A percentile compares a stretch with the other conserved stretches of the same genome.
These are phyloP conservation scores for Corythornis vintsioides DNA, from an alignment of 2,113 vertebrate species.

Conservation along the genomic window DNA sequence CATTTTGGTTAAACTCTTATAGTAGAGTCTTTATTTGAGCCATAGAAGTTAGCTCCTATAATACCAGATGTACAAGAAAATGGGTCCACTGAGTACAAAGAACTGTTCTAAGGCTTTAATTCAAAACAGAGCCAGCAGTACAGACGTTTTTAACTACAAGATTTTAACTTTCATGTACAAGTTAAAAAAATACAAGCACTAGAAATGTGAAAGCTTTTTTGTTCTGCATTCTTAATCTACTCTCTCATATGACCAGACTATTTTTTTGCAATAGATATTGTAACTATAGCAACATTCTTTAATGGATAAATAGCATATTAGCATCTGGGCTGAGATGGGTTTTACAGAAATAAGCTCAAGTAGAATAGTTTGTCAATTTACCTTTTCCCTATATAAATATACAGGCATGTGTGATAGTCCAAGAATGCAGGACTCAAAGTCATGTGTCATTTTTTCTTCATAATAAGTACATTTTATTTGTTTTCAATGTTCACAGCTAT, in stretches of 20 bases:
- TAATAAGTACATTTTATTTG: constrained; percentile 5
- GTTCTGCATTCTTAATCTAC: constrained; percentile 24
- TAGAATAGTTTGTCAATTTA: constrained; percentile 16
- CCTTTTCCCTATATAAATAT: not conserved
- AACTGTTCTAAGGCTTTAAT: not conserved
- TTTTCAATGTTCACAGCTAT: not conserved
- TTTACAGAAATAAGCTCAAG: constrained; percentile 37
- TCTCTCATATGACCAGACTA: constrained; percentile 31
- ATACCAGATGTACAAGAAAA: not conserved
- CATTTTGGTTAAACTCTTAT: not conserved
- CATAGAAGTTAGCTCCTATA: not conserved
- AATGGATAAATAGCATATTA: constrained; percentile 56
- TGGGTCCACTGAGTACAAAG: not conserved
- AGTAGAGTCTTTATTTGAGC: not conserved
- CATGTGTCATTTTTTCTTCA: not conserved
- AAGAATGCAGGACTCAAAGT: not conserved
- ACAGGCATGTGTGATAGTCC: not conserved
- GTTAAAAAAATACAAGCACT: constrained; percentile 6
- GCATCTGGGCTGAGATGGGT: not conserved
- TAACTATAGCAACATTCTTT: constrained; percentile 67
- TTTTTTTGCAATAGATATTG: constrained; percentile 57
- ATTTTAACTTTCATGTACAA: not conserved
- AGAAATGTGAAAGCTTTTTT: constrained; percentile 46
- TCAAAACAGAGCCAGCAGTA: not conserved
- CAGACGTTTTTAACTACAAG: not conserved